Base-by-base conservation (phyloP, 1,140 invertebrate genomes). In the Diorhabda carinulata region DNA sequence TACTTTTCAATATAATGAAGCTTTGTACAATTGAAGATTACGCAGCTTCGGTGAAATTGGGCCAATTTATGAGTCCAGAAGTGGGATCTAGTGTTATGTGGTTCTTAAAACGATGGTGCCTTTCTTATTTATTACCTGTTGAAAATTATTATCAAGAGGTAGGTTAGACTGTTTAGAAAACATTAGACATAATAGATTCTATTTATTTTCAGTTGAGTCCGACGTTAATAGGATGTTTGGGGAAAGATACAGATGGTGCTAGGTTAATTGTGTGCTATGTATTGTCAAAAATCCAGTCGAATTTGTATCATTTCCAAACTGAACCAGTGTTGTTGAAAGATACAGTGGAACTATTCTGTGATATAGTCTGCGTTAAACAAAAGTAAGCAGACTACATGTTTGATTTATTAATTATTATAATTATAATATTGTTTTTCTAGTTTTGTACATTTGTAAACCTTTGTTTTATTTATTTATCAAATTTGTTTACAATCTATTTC, bases 91-190 rank as follows among this genome's bases (percentile, higher is more conserved):
- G 88, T 2, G 82, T 92, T 41, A 88, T 93, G 66, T 96, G 93
- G 92, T 92, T 94, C 73, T 82, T 96, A 4, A 87, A 88, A 63
- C 86, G 89, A 72, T 95, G 91, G 89, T 87, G 88, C 45, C 82
- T 89, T 52, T 88, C 87, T 7, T 96, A 95, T 78, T 82, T 95
- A 42, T 80, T 92, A 64, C 88, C 88, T 40, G 84, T 85, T 42
- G 88, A 93, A 74, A 85, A 81, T 40, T 84, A 87, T 77, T 94
- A 93, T 77, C 79, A 83, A 42, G 87, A 91, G 82, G 90, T 89
- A 73, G 80, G 64, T 70, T n/a, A 3, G 5, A n/a, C 7, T 61
- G 9, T 61, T 41, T 61, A 40, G n/a, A 52, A 64, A n/a, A 42
- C 65, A 42, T 47, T 60, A 45, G n/a, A 8, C 2, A 8, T 52